Conservation (phyloP, 2,113 vertebrate species). For the Origma solitaria region DNA sequence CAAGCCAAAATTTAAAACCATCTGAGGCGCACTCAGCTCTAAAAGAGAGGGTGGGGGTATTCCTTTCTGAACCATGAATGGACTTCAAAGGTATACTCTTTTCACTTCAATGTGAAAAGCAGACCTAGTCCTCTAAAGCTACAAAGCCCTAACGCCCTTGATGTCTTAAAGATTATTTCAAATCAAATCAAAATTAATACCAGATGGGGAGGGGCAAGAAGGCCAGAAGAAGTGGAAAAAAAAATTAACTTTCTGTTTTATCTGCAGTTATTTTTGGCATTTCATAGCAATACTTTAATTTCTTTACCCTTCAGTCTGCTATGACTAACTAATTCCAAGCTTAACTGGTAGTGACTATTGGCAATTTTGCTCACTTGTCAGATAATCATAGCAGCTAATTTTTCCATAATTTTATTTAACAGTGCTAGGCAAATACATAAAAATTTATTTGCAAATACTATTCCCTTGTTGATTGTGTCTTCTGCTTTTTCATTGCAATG, state of each 20-base stretch:
- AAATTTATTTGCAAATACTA: conserved; percentile 25
- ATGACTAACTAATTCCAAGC: conserved; percentile 52
- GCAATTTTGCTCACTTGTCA: background rate
- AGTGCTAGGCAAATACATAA: background rate
- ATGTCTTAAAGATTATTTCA: conserved; percentile 53
- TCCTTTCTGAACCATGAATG: background rate
- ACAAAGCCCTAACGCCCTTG: background rate
- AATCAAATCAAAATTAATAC: conserved; percentile 58
- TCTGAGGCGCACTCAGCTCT: background rate
- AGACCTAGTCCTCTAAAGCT: conserved; percentile 15
- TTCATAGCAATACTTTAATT: conserved; percentile 11
- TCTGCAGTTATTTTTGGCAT: conserved; percentile 60
- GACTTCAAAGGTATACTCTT: conserved; percentile 19
- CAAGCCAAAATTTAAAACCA: conserved; percentile 1
- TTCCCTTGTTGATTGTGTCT: background rate
- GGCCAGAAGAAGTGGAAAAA: conserved; percentile 26
- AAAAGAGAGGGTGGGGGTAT: background rate
- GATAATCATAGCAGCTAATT: conserved; percentile 50
- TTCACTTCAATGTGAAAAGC: conserved; percentile 28
- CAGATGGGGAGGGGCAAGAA: conserved; percentile 37
- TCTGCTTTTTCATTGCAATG: background rate
- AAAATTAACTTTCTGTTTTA: conserved; percentile 22
- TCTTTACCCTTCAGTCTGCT: conserved; percentile 22
- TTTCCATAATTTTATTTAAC: conserved; percentile 33
- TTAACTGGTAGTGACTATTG: conserved; percentile 36